Evolutionary conservation across 35 echinoderm and acorn worm genomes (phyloP).

Genomic region (Ophiothrix spiculata): DNA sequence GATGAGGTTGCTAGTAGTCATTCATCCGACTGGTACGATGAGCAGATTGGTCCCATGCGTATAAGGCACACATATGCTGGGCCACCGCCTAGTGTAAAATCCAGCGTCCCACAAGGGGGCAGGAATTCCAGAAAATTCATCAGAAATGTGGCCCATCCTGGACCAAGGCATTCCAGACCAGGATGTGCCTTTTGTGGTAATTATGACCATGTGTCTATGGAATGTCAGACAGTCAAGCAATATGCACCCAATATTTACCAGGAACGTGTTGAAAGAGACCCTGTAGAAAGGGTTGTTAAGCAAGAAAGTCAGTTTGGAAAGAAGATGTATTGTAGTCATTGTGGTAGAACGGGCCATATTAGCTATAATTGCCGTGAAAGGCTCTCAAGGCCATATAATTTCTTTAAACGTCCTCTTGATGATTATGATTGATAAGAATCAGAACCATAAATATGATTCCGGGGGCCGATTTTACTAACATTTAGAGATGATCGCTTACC

Average conservation of each 20-base stretch:
- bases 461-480: neutral
- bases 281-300: neutral
- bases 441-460: neutral
- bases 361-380: neutral
- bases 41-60: neutral
- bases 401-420: neutral
- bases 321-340: conserved; percentile 13
- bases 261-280: neutral
- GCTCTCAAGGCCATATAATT: neutral
- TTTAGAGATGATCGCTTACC: neutral
- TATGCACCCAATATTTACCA: conserved; percentile 4
- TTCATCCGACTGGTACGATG: neutral
- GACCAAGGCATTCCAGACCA: neutral
- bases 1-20: neutral
- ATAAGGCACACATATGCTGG: neutral
- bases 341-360: conserved; percentile 10
- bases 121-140: neutral
- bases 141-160: too few relatives aligned
- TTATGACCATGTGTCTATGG: neutral
- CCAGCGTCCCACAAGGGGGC: neutral
- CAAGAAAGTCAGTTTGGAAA: neutral
- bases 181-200: conserved; percentile 9
- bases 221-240: conserved; percentile 8
- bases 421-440: neutral
- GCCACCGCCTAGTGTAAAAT: neutral